Base-by-base conservation (phyloP, 2,888 invertebrate genomes). In the Petrolisthes manimaculis region DNA sequence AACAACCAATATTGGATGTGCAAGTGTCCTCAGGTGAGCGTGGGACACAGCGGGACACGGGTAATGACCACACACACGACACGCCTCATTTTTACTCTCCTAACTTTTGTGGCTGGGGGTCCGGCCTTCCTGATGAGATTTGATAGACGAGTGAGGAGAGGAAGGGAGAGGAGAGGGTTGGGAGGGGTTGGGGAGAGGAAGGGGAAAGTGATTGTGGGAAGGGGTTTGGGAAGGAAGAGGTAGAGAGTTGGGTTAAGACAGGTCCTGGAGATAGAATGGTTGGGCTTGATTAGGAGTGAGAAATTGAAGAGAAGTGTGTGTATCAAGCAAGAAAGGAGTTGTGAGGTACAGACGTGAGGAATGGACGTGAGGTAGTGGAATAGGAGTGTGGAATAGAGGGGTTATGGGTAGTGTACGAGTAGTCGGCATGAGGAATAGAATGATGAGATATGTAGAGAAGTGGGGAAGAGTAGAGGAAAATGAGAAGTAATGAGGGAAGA, bases 1-100 rank as follows among this genome's bases (percentile, higher is more conserved):
- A 71, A 71, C 71, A 71, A 71, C 71, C 71, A 71, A 71, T 71
- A 71, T 71, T 71, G 18, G 71, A 71, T 71, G 71, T 71, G 18
- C 71, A 71, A 71, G 71, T 71, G 71, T 71, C 71, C 71, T 71
- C 71, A 71, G 71, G 71, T 6, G 12, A 6, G n/a, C 5, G 71
- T 5, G n/a, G 71, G 71, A 18, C 5, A 71, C n/a, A 18, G 71
- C 12, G n/a, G n/a, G 71, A 71, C 71, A 5, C 71, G n/a, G 5
- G 71, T 71, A 71, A 71, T 71, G 71, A 71, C 71, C 71, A 9
- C 61, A 8, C 18, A 71, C 18, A 71, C 71, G n/a, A 12, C 8
- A 71, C 71, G 5, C 8, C 71, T n/a, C 8, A 71, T 77, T 77
- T 71, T 77, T 77, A 77, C n/a, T 77, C 12, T 5, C 8, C n/a